Percentiles rank a stretch among this genome's conserved stretches.
phyloP scores from a whole-genome alignment of 2,797 vertebrate species.

The Hydrolagus colliei region DNA sequence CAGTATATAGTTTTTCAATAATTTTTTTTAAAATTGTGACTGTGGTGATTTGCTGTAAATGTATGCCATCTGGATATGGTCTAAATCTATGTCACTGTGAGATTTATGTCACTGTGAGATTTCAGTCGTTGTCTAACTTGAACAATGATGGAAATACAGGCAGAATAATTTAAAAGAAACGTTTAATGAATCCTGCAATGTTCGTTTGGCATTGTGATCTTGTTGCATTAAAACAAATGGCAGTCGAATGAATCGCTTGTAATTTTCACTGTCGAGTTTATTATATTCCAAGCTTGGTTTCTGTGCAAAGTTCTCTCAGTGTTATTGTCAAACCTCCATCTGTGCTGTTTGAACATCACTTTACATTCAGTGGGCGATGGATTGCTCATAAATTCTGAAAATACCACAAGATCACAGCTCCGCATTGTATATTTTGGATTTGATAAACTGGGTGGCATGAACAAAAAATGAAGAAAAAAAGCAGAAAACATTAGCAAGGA shows the following conservation, averaged over 20 bases:
- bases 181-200: too few species aligned
- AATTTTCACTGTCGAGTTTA: not conserved
- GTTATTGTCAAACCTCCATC: not conserved
- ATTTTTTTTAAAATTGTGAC: too few species aligned
- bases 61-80: not conserved
- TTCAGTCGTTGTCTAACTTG: not conserved
- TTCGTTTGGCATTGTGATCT: not conserved
- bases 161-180: not conserved
- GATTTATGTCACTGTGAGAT: not conserved
- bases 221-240: not conserved
- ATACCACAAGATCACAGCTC: not conserved
- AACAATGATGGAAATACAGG: constrained; percentile 1
- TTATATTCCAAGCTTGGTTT: not conserved
- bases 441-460: not conserved
- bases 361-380: not conserved
- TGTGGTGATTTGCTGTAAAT: not conserved
- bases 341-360: not conserved
- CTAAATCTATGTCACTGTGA: not conserved
- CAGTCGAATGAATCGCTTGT: not conserved
- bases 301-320: too few species aligned
- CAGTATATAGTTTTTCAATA: not conserved
- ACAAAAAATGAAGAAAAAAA: not conserved
- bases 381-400: not conserved
- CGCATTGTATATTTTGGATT: not conserved
- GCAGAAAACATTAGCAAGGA: not conserved